phyloP scores from a whole-genome alignment of 2,113 vertebrate species.

The Camelus bactrianus region DNA sequence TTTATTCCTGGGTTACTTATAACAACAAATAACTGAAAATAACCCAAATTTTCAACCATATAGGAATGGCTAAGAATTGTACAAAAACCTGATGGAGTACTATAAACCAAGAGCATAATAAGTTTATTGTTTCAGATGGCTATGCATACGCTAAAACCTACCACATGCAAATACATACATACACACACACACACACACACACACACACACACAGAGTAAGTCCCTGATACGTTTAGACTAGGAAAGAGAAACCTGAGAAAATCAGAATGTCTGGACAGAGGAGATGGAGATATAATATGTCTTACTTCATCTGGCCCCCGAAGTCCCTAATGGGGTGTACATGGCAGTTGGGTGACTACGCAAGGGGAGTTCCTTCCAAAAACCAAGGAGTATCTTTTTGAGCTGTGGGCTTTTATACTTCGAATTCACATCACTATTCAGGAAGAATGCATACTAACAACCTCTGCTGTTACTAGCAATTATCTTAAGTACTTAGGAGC shows the following conservation, averaged over 20 bases:
- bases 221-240: background rate
- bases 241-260: constrained; percentile 14
- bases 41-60: constrained; percentile 57
- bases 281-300: fast-evolving
- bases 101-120: constrained; percentile 4
- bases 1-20: constrained; percentile 65
- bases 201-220: background rate
- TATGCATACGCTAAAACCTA: background rate
- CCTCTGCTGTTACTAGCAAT: background rate
- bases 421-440: background rate
- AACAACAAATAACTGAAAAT: constrained; percentile 68
- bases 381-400: background rate
- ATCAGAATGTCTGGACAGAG: background rate
- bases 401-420: background rate
- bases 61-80: constrained; percentile 50
- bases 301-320: background rate
- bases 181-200: background rate
- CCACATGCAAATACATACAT: background rate
- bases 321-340: background rate
- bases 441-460: background rate
- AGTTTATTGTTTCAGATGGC: constrained; percentile 51
- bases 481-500: background rate
- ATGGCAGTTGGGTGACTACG: background rate
- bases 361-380: background rate
- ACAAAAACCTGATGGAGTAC: constrained; percentile 13